Percentiles rank a stretch among this genome's conserved stretches.
Conservation (phyloP, 2,113 vertebrate species). For the Cinclus mexicanus region DNA sequence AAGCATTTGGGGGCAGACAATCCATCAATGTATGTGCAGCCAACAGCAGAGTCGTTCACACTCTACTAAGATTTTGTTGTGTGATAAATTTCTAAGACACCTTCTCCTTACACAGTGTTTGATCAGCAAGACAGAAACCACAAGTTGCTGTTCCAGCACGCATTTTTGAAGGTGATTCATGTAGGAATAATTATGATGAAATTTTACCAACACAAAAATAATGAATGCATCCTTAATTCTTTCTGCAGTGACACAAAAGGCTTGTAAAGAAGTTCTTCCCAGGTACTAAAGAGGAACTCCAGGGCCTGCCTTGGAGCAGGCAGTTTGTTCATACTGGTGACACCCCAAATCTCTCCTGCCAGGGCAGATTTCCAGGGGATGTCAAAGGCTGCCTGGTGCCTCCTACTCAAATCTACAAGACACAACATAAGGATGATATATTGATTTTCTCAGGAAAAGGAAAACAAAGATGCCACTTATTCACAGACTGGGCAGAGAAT, state of each 20-base stretch:
- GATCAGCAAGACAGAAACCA: background rate
- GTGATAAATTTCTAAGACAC: background rate
- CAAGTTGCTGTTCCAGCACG: background rate
- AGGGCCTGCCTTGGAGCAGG: background rate
- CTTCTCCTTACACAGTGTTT: background rate
- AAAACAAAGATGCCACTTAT: background rate
- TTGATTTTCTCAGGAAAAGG: background rate
- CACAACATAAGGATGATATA: background rate
- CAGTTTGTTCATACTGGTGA: background rate
- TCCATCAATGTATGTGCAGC: background rate
- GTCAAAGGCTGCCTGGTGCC: background rate
- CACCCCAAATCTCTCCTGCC: background rate
- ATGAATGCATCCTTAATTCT: background rate
- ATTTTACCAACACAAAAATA: background rate
- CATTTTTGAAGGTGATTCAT: background rate
- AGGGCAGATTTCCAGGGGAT: background rate
- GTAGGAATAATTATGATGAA: background rate
- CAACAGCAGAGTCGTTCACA: background rate
- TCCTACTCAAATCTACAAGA: background rate
- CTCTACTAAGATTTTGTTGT: background rate
- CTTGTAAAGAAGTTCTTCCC: background rate
- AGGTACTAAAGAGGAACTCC: background rate
- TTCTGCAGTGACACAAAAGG: background rate
- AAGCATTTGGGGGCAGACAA: background rate
- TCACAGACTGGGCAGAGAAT: background rate